phyloP scores from a whole-genome alignment of 30 jellyfish, hydroid and myxozoan species.

The Clytia hemisphaerica region DNA sequence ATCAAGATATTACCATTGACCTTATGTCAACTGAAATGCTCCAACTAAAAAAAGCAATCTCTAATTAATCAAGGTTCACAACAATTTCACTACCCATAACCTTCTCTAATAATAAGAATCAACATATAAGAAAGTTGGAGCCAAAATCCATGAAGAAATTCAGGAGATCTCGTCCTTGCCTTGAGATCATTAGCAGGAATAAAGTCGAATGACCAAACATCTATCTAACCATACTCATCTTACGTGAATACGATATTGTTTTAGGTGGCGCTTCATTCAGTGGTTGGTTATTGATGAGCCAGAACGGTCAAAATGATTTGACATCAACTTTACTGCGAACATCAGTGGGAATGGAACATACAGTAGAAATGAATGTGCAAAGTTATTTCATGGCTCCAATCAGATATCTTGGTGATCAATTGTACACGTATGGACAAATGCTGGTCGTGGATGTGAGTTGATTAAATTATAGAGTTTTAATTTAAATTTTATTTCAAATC shows the following conservation, averaged over 20 bases:
- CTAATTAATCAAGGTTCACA: too few species aligned
- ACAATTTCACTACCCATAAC: too few species aligned
- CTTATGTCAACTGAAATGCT: too few species aligned
- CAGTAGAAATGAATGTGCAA: slow-evolving; percentile 39
- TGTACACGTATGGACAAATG: slow-evolving; percentile 67
- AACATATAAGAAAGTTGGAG: too few species aligned
- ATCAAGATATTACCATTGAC: not conserved
- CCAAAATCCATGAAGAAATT: too few species aligned
- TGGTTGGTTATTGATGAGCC: slow-evolving; percentile 61
- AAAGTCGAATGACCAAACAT: not conserved
- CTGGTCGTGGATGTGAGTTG: slow-evolving; percentile 47
- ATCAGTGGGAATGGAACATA: slow-evolving; percentile 53
- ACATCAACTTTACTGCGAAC: slow-evolving; percentile 10
- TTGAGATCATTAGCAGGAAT: not conserved
- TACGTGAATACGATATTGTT: not conserved
- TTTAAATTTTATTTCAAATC: not conserved
- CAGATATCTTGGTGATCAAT: slow-evolving; percentile 70
- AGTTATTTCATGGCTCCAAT: slow-evolving; percentile 77
- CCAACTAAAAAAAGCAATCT: too few species aligned
- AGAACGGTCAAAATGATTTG: slow-evolving; percentile 38
- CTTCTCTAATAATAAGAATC: too few species aligned
- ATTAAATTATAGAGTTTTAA: not conserved
- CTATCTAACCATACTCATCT: not conserved
- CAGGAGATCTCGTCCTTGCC: too few species aligned
- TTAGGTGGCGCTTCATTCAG: too few species aligned